Evolutionary conservation across 1,140 invertebrate species (phyloP), one percentile per base, ranked within the genome.

Genomic region (Drosophila chauvacae): DNA sequence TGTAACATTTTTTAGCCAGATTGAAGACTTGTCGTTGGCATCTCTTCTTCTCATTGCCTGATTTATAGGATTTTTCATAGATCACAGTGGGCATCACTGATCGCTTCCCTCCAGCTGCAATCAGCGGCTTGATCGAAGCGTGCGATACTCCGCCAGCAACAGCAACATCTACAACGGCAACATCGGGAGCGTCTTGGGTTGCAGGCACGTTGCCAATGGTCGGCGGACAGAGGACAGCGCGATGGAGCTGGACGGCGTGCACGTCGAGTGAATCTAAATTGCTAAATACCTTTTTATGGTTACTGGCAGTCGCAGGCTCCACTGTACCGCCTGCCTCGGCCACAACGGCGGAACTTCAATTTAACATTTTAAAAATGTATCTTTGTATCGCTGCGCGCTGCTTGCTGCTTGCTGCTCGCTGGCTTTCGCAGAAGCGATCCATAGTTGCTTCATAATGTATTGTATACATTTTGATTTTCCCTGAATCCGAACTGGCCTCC

Each of bases 241-340:
- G 35, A 41, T 28, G 61, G 26, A 18, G 30, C 30, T 64, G 60
- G 55, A 74, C 74, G 74, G 64, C 74, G 74, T 77, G 76, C 77
- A 88, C 85, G 81, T 88, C 85, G 85, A 85, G 83, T 85, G 85
- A 88, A 90, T 90, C 85, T 90, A 90, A 90, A 90, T 90, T 90
- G 85, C 85, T 90, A 90, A 90, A 90, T 90, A 90, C 85, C 85
- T 90, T 90, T 90, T 90, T 90, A 90, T 90, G 85, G 85, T 90
- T 81, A 66, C 72, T 81, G 55, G 42, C 77, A 55, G 62, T 70
- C 66, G 42, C 77, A 68, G 66, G 64, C 66, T 65, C 16, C 62
- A 68, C 61, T 66, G 59, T 59, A 48, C 59, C 55, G 47, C 45
- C 37, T 28, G 44, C 50, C 48, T 9, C 30, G 37, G 39, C 68